A percentile compares a stretch with the other conserved stretches of the same genome.
These are phyloP conservation scores for Diglossa cyanea DNA, from an alignment of 2,797 vertebrate genomes.

Conservation along the genomic window DNA sequence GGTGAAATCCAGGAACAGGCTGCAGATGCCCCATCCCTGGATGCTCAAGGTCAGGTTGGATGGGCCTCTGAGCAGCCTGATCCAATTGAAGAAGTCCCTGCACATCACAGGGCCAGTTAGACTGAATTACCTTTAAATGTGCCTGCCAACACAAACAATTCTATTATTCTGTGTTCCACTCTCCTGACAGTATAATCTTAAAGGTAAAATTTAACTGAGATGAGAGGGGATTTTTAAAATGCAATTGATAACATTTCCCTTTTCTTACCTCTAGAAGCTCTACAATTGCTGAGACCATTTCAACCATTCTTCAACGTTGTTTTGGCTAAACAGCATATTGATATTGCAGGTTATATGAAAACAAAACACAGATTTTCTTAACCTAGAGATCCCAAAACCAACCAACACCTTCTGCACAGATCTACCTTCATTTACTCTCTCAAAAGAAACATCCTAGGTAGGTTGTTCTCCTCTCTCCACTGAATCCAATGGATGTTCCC, in stretches of 20 bases:
- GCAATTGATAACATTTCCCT: background rate
- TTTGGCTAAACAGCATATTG: background rate
- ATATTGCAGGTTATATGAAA: background rate
- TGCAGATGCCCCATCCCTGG: background rate
- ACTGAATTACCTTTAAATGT: background rate
- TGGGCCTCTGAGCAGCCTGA: fast-evolving
- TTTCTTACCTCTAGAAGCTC: background rate
- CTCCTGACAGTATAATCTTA: background rate
- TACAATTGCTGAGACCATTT: background rate
- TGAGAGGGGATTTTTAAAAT: background rate
- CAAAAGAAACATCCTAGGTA: background rate
- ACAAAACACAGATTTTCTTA: background rate
- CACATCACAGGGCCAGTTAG: fast-evolving
- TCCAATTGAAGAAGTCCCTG: background rate
- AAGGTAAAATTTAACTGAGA: background rate
- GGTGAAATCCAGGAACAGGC: background rate
- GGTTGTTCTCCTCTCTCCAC: background rate
- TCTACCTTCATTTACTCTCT: background rate
- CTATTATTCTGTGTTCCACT: background rate
- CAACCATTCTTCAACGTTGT: background rate
- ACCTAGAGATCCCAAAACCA: background rate
- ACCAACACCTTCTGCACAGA: background rate
- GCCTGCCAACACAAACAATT: background rate
- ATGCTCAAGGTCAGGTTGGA: background rate
- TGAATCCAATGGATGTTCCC: background rate